These are phyloP conservation scores for Helobdella robusta DNA, from an alignment of 2,888 invertebrate species.

Conservation along the genomic window DNA sequence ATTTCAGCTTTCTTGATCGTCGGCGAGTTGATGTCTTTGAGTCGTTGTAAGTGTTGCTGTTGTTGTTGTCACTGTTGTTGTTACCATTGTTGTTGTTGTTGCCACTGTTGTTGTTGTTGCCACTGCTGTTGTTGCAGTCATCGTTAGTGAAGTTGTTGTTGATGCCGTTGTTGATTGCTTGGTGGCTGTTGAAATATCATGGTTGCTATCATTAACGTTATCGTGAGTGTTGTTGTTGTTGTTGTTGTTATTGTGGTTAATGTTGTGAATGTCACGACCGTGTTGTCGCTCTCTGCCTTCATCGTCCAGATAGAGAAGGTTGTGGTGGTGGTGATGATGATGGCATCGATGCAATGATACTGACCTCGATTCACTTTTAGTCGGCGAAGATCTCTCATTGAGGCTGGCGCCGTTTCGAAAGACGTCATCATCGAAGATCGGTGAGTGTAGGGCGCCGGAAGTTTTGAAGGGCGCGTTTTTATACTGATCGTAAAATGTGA, in stretches of 20 bases:
- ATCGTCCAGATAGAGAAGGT: no score
- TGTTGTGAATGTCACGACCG: no score
- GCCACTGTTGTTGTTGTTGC: neutral
- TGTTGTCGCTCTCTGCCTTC: no score
- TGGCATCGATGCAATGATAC: neutral
- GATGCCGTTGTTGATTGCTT: no score
- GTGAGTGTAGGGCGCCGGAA: conserved; percentile 20
- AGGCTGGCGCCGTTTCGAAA: no score
- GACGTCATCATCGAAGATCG: conserved; percentile 15
- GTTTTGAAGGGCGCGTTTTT: conserved; percentile 11
- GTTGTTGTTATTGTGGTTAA: no score
- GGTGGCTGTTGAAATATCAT: no score
- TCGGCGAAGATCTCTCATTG: no score
- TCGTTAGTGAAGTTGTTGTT: no score
- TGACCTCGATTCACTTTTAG: neutral
- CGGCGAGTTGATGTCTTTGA: neutral
- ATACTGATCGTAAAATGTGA: neutral
- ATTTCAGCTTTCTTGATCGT: neutral
- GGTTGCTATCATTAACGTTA: no score
- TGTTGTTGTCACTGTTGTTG: neutral
- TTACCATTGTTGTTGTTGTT: neutral
- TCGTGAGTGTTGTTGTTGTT: no score
- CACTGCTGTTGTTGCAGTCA: no score
- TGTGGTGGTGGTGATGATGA: conserved; percentile 11
- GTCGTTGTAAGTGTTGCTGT: neutral